phyloP scores from a whole-genome alignment of 1,140 invertebrate genomes.

The Frieseomelitta varia region DNA sequence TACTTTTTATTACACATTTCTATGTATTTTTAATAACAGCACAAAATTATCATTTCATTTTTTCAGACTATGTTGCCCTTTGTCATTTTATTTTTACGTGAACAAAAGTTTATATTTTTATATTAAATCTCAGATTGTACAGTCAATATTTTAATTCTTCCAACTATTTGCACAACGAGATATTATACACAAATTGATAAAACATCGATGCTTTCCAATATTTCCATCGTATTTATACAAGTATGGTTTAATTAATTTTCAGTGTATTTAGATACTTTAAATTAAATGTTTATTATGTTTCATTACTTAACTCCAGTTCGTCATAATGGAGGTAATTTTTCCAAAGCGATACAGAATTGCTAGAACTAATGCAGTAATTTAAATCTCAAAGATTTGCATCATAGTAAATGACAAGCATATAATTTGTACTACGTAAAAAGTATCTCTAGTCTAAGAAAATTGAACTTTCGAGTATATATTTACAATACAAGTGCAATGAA shows the following conservation, averaged over 20 bases:
- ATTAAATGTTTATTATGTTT: slow-evolving; percentile 65
- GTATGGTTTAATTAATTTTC: neutral
- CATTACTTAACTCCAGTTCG: slow-evolving; percentile 73
- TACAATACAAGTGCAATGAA: neutral
- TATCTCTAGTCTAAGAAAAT: neutral
- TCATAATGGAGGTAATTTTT: slow-evolving; percentile 75
- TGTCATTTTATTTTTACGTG: neutral
- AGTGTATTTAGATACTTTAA: slow-evolving; percentile 14
- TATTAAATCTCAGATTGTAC: slow-evolving; percentile 4
- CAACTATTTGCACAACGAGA: neutral
- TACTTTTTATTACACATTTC: slow-evolving; percentile 17
- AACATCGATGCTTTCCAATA: neutral
- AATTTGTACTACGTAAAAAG: neutral
- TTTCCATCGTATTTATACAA: slow-evolving; percentile 1
- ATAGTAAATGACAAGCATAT: slow-evolving; percentile 5
- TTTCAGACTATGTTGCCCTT: neutral
- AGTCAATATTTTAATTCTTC: neutral
- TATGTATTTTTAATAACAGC: slow-evolving; percentile 28
- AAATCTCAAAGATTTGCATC: neutral
- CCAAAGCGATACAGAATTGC: slow-evolving; percentile 12
- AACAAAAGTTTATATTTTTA: neutral
- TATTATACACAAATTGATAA: slow-evolving; percentile 16
- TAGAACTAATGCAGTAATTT: slow-evolving; percentile 26
- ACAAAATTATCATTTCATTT: slow-evolving; percentile 6
- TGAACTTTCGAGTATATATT: neutral